These are phyloP conservation scores for Nowickia ferox DNA, from an alignment of 2,888 invertebrate genomes.

Conservation along the genomic window DNA sequence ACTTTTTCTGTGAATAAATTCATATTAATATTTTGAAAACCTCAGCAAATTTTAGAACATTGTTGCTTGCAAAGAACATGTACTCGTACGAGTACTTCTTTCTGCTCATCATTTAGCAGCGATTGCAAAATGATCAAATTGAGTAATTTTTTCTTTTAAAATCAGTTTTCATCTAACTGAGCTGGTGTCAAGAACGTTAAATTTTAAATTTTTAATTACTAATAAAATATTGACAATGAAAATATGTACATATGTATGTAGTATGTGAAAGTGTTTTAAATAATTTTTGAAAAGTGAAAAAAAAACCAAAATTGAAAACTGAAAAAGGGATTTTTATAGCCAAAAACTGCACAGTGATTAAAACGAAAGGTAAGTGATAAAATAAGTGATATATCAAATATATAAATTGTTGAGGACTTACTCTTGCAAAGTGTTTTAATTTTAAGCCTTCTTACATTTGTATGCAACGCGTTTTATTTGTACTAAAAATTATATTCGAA, in stretches of 20 bases:
- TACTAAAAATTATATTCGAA: too few relatives aligned
- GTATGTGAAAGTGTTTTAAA: background rate
- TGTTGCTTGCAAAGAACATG: constrained; percentile 48
- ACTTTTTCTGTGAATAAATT: background rate
- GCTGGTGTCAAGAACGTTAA: constrained; percentile 66
- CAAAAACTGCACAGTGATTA: background rate
- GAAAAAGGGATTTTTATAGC: background rate
- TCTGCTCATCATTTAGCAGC: constrained; percentile 27
- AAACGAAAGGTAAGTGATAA: too few relatives aligned
- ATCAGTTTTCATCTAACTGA: constrained; percentile 62
- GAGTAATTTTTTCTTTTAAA: constrained; percentile 42
- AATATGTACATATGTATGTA: background rate
- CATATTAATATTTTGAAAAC: constrained; percentile 45
- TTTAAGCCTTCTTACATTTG: too few relatives aligned
- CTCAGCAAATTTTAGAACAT: constrained; percentile 62
- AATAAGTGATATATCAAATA: too few relatives aligned
- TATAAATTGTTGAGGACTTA: too few relatives aligned
- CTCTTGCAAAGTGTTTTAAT: too few relatives aligned
- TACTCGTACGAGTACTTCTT: background rate
- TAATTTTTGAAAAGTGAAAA: background rate
- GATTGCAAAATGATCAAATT: constrained; percentile 64
- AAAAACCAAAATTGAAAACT: background rate
- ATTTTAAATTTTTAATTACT: constrained; percentile 23
- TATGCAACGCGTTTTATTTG: too few relatives aligned
- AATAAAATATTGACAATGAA: background rate